Evolutionary conservation across 2,888 invertebrate genomes (phyloP).

Genomic region (Clostera curtula): DNA sequence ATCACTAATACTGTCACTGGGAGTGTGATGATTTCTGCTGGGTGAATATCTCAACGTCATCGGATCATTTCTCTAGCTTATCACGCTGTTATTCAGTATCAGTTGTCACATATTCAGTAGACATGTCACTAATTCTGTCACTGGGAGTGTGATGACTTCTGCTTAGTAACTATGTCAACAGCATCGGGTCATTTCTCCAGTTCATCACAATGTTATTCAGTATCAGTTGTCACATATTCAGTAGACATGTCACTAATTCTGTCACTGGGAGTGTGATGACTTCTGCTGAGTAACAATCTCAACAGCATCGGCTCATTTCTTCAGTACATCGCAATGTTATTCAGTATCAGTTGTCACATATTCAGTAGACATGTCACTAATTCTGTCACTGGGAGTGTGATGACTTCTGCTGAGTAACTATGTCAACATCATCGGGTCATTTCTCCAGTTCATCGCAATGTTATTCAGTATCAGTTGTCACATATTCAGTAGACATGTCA

Average conservation of each 20-base stretch:
- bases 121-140: slow-evolving; percentile 15
- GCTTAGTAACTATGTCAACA: background rate
- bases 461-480: slow-evolving; percentile 1
- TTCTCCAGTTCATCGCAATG: background rate
- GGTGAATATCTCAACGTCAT: slow-evolving; percentile 4
- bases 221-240: slow-evolving; percentile 12
- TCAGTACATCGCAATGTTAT: background rate
- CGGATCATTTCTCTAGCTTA: too few species aligned
- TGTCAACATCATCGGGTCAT: background rate
- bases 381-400: slow-evolving; percentile 11
- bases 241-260: slow-evolving; percentile 2
- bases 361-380: slow-evolving; percentile 8
- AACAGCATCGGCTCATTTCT: too few species aligned
- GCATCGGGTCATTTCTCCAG: background rate
- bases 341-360: slow-evolving; percentile 6
- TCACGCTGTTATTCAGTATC: slow-evolving; percentile 3
- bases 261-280: slow-evolving; percentile 14
- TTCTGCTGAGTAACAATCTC: background rate
- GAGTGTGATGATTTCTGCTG: slow-evolving; percentile 8
- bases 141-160: slow-evolving; percentile 4
- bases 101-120: slow-evolving; percentile 13
- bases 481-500: slow-evolving; percentile 9
- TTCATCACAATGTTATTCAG: slow-evolving; percentile 1
- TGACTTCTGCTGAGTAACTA: slow-evolving; percentile 2
- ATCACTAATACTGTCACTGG: slow-evolving; percentile 15